phyloP scores from a whole-genome alignment of 2,113 vertebrate species.

The Apodemus speciosus region DNA sequence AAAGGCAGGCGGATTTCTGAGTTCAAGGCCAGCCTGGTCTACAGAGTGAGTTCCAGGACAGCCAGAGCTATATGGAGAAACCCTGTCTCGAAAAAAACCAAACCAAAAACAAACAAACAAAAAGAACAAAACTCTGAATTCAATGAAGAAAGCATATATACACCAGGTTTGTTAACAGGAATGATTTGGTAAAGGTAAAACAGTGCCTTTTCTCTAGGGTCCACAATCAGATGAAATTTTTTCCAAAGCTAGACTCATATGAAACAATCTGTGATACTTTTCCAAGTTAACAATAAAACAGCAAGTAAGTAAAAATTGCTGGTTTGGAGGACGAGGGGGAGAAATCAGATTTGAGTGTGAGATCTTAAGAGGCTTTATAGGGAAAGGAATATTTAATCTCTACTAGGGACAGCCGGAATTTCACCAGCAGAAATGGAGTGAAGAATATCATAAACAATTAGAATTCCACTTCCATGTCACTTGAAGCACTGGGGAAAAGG shows the following conservation, averaged over 20 bases:
- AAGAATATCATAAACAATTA: neutral
- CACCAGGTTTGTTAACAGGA: neutral
- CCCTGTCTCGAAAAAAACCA: too few relatives aligned
- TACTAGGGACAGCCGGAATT: neutral
- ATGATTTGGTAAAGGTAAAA: neutral
- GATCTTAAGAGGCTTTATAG: neutral
- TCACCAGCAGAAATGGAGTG: neutral
- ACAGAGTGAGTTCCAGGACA: too few relatives aligned
- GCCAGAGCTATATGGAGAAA: too few relatives aligned
- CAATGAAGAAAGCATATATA: neutral
- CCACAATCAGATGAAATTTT: constrained; percentile 12
- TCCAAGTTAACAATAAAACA: neutral
- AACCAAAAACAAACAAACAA: too few relatives aligned
- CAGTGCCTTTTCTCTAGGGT: neutral
- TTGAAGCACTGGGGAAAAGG: neutral
- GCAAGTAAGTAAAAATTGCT: constrained; percentile 5
- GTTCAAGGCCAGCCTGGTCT: too few relatives aligned
- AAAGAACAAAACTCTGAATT: too few relatives aligned
- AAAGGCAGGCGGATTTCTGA: too few relatives aligned
- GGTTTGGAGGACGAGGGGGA: neutral
- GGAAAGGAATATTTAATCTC: neutral
- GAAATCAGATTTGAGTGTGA: neutral
- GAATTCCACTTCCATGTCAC: neutral
- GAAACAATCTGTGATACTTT: neutral
- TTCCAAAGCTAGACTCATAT: constrained; percentile 10